These are phyloP conservation scores for Callipepla californica DNA, from an alignment of 2,113 vertebrate species.

Conservation along the genomic window DNA sequence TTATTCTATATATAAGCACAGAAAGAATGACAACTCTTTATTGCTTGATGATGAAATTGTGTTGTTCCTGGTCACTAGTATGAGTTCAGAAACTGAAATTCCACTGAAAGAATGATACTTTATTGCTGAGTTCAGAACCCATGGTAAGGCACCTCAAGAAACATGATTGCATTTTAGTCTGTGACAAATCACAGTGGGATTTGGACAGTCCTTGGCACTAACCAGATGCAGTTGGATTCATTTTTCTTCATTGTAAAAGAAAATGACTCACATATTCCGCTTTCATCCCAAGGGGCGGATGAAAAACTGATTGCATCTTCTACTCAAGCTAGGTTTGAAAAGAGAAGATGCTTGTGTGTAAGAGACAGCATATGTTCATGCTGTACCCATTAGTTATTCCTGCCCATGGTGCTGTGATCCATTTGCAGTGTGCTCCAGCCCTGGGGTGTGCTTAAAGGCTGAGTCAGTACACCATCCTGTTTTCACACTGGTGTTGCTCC, in stretches of 20 bases:
- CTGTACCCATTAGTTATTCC: background rate
- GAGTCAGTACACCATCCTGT: background rate
- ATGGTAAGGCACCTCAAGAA: background rate
- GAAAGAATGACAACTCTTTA: background rate
- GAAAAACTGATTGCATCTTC: constrained; percentile 2
- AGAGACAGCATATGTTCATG: background rate
- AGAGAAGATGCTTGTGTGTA: background rate
- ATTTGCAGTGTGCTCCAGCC: background rate
- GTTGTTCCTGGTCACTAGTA: background rate
- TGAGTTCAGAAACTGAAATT: background rate
- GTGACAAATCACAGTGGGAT: background rate
- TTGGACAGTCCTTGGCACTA: constrained; percentile 32
- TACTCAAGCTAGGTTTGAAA: background rate
- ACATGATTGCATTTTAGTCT: background rate
- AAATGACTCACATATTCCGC: constrained; percentile 47
- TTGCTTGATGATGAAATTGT: background rate
- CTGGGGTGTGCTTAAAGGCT: background rate
- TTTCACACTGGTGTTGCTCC: background rate
- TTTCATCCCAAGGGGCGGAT: constrained; percentile 23
- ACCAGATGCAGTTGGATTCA: constrained; percentile 9
- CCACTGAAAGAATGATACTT: background rate
- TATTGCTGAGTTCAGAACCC: background rate
- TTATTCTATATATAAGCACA: background rate
- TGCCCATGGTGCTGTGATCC: background rate
- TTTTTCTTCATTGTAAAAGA: constrained; percentile 8